Base-by-base conservation (phyloP, 2,888 invertebrate genomes). In the Ligdia adustata region DNA sequence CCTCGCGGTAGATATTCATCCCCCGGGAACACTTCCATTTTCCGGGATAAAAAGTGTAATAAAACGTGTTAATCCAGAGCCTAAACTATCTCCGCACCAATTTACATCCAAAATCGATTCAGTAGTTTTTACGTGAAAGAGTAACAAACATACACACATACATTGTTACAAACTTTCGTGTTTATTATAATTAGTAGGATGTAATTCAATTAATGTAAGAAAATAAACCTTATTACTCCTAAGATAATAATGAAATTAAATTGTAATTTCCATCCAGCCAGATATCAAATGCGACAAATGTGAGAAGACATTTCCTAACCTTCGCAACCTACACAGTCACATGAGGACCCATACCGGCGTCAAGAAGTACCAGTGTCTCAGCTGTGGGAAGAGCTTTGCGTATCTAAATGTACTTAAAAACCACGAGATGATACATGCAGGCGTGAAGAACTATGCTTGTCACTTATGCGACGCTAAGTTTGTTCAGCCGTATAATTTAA, bases 351-450 rank as follows among this genome's bases (percentile, higher is more conserved):
- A 93, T 66, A 91, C 90, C 0, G 93, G 93, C 7, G 77, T 87
- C 22, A 86, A 92, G 31, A 92, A 92, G 24, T 93, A 93, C 71
- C 88, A 92, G 52, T 93, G 93, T 58, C 83, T 89, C 29, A 86
- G 84, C 2, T 93, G 93, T 57, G 92, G 92, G 6, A 93, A 93
- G 79, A 91, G 91, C 64, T 93, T 93, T 66, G 93, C 92, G 0
- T 93, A 93, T 24, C 91, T 93, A 56, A 93, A 93, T 60, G 93
- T 93, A 63, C 74, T 95, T 33, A 92, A 92, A 64, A 94, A 94
- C 62, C 95, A 95, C 63, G 94, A 94, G 66, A 85, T 93, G 54
- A 94, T 94, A 11, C 95, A 95, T 62, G 90, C 91, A 0, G 94
- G 94, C 0, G 81, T 93, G 20, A 94, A 94, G 69, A 93, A 94